phyloP scores from a whole-genome alignment of 2,113 vertebrate species.

The Geothlypis trichas region DNA sequence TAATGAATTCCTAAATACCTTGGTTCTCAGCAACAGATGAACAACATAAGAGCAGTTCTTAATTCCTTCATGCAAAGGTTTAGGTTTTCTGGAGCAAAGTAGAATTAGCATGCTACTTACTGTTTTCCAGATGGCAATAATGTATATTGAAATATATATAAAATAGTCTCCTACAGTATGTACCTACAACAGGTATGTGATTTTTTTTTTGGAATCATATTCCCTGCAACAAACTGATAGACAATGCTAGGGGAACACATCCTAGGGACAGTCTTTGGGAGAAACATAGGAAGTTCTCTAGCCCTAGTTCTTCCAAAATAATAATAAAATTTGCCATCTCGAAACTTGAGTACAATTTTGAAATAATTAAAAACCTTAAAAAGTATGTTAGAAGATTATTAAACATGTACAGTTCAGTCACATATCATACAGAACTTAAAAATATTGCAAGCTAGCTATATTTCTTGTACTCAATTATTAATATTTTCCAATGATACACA shows the following conservation, averaged over 20 bases:
- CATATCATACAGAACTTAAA: neutral
- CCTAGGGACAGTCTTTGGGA: neutral
- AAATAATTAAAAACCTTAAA: neutral
- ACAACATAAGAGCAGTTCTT: neutral
- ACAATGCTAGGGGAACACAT: neutral
- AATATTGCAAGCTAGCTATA: neutral
- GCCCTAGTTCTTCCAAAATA: neutral
- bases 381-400: neutral
- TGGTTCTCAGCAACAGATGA: slow-evolving; percentile 2
- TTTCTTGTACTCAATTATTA: neutral
- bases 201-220: neutral
- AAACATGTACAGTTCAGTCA: neutral
- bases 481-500: neutral
- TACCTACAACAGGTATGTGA: neutral
- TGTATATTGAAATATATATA: neutral
- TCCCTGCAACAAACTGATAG: neutral
- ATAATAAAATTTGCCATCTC: neutral
- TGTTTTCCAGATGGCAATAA: neutral
- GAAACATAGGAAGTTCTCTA: neutral
- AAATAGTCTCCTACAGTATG: neutral
- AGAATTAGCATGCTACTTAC: neutral
- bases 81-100: slow-evolving; percentile 8
- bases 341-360: neutral
- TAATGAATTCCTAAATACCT: neutral
- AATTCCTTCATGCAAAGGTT: slow-evolving; percentile 23